phyloP scores from a whole-genome alignment of 1,140 invertebrate genomes.

The Hydropsyche tenuis region DNA sequence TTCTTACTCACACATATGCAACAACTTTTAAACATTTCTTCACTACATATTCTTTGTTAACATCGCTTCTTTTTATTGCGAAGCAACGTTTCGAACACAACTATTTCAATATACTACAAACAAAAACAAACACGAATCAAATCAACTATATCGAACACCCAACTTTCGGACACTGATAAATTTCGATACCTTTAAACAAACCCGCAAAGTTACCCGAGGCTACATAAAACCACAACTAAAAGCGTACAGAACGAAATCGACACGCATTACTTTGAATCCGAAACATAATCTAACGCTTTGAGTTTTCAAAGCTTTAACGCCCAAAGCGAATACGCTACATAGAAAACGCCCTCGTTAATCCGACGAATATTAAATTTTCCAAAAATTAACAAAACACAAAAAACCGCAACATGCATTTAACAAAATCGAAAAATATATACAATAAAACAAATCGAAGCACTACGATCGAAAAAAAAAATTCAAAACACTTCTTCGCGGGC shows the following conservation, averaged over 20 bases:
- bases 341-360: too few species aligned
- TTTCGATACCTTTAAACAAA: not conserved
- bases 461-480: too few species aligned
- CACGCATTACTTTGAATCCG: not conserved
- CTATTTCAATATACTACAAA: not conserved
- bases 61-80: not conserved
- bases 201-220: not conserved
- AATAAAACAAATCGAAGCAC: too few species aligned
- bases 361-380: too few species aligned
- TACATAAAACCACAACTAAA: constrained; percentile 13
- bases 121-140: not conserved
- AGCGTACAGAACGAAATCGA: constrained; percentile 11
- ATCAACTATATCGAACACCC: not conserved
- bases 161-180: not conserved
- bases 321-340: constrained; percentile 14
- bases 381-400: too few species aligned
- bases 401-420: too few species aligned
- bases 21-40: constrained; percentile 63
- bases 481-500: too few species aligned
- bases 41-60: not conserved
- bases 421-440: too few species aligned
- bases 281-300: not conserved
- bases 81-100: not conserved
- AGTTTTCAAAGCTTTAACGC: constrained; percentile 13
- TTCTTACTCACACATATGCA: constrained; percentile 61